Conservation (phyloP, 2,113 vertebrate species). For the Etheostoma spectabile region DNA sequence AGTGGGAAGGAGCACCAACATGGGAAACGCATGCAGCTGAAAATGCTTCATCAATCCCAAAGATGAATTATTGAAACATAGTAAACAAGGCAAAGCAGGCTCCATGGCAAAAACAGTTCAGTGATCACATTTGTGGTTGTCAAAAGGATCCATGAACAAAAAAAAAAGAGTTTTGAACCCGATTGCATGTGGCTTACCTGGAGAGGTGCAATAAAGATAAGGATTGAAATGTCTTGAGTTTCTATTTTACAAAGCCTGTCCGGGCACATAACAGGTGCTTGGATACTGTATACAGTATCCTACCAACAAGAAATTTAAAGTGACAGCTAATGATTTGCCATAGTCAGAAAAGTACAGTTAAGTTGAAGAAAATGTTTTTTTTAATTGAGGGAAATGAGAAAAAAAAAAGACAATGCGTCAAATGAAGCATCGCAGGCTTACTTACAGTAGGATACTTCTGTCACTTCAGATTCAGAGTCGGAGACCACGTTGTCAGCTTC, state of each 20-base stretch:
- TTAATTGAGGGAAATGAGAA: background rate
- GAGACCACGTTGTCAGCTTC: slow-evolving; percentile 45
- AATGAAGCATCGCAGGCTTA: slow-evolving; percentile 27
- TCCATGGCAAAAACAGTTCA: background rate
- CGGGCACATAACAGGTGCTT: slow-evolving; percentile 53
- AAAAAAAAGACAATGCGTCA: background rate
- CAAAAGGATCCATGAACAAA: background rate
- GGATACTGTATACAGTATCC: slow-evolving; percentile 57
- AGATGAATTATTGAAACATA: slow-evolving; percentile 21
- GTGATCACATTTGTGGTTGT: slow-evolving; percentile 9
- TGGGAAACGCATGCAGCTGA: slow-evolving; percentile 29
- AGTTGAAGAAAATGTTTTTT: background rate
- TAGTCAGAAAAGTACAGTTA: slow-evolving; percentile 1
- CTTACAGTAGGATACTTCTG: slow-evolving; percentile 59
- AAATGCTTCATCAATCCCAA: slow-evolving; percentile 4
- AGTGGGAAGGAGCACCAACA: slow-evolving; percentile 38
- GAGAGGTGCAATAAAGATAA: slow-evolving; percentile 28
- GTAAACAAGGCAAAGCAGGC: background rate
- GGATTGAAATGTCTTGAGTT: slow-evolving; percentile 12
- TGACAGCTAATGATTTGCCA: slow-evolving; percentile 37
- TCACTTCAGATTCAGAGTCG: slow-evolving; percentile 36
- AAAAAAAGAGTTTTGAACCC: background rate
- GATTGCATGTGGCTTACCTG: background rate
- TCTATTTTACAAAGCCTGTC: slow-evolving; percentile 20
- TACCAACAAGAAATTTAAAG: slow-evolving; percentile 57